Evolutionary conservation across 2,113 vertebrate genomes (phyloP).

Genomic region (Ibidorhyncha struthersii): DNA sequence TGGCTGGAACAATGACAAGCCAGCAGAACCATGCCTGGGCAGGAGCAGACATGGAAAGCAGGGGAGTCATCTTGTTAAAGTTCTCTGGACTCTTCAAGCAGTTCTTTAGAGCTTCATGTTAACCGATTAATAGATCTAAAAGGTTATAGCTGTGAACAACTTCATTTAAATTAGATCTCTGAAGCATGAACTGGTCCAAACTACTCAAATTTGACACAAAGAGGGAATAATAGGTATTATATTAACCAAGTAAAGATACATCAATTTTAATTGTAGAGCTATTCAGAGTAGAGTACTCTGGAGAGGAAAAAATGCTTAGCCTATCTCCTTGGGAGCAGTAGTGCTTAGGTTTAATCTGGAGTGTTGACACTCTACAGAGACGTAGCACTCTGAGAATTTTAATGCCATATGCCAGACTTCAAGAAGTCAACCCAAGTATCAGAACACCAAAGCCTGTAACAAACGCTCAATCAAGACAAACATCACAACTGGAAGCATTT

Average conservation of each 20-base stretch:
- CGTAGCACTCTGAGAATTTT: neutral
- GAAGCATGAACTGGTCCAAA: neutral
- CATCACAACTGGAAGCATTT: neutral
- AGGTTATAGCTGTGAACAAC: neutral
- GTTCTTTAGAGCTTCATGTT: neutral
- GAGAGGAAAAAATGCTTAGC: neutral
- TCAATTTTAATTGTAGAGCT: slow-evolving; percentile 7
- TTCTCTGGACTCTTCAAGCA: neutral
- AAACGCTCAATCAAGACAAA: neutral
- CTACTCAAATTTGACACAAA: neutral
- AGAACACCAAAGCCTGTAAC: neutral
- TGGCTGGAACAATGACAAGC: accelerated
- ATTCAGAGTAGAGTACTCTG: neutral
- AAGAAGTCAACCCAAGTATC: neutral
- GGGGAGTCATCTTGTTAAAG: neutral
- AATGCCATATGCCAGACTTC: neutral
- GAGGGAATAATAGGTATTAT: neutral
- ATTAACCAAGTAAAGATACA: neutral
- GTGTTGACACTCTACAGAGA: neutral
- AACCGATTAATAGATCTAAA: neutral
- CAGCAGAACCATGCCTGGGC: neutral
- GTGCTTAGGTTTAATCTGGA: neutral
- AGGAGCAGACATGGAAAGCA: neutral
- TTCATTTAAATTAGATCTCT: slow-evolving; percentile 1
- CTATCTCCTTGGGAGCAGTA: neutral